Evolutionary conservation across 2,113 vertebrate genomes (phyloP).

Genomic region (Castor canadensis): DNA sequence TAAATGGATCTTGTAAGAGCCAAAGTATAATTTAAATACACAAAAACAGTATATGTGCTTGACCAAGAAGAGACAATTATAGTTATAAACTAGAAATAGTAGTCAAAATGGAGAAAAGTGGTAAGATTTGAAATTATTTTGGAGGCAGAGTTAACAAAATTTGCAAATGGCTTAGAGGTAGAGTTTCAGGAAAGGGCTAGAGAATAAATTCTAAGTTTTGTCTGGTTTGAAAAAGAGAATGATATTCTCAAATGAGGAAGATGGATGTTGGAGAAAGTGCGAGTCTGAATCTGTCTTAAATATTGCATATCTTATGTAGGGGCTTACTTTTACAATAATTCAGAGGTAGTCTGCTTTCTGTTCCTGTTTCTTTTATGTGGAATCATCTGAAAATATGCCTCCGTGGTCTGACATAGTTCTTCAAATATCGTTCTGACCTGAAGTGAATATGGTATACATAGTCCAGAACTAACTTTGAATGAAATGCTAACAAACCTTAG

Average conservation of each 20-base stretch:
- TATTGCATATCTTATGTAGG: background rate
- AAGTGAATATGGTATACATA: background rate
- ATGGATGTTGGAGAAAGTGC: background rate
- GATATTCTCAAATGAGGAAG: background rate
- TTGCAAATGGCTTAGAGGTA: background rate
- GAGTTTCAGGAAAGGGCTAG: background rate
- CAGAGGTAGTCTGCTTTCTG: background rate
- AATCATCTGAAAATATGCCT: background rate
- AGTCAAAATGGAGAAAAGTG: background rate
- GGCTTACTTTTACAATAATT: background rate
- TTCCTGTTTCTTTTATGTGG: background rate
- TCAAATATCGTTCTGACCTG: background rate
- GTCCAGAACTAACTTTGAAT: background rate
- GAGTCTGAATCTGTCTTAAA: background rate
- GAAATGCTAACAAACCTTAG: background rate
- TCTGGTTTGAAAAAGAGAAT: background rate
- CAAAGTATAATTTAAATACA: background rate
- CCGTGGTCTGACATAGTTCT: background rate
- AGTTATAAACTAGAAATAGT: background rate
- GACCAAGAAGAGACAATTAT: background rate
- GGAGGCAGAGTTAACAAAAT: background rate
- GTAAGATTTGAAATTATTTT: conserved; percentile 8
- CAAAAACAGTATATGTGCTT: background rate
- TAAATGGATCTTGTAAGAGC: background rate
- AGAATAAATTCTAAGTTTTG: background rate